Base-by-base conservation (phyloP, 35 echinoderm and acorn worm genomes). In the Heliocidaris tuberculata region DNA sequence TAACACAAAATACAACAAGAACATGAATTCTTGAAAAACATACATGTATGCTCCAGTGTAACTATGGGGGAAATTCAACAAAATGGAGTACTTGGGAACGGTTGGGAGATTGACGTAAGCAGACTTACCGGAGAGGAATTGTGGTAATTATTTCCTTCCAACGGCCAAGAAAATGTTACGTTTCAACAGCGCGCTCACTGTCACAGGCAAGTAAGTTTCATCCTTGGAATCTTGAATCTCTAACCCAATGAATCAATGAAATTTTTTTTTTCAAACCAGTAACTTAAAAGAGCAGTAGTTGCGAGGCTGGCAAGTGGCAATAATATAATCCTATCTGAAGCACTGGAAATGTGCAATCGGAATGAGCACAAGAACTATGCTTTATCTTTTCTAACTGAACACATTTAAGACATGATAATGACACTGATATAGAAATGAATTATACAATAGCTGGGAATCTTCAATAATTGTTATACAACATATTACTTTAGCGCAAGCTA, bases 121-220 rank as follows among this genome's bases (percentile, higher is more conserved):
- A 78, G 31, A 89, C 87, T 89, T 89, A 89, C 87, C 87, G 87
- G 87, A 89, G 87, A 89, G 87, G 47, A 89, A 89, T 89, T 89
- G 87, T 89, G 87, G 47, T 48, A 89, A 89, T 89, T 32, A 89
- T 32, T 89, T 89, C 87, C 87, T 89, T 89, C 31, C 87, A 78
- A 78, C 21, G 65, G 65, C 65, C 65, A 78, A 78, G 65, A 78
- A n/a, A 78, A 78, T 78, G 65, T 78, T 78, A 78, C 65, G 65
- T 78, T 56, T 78, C 65, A 8, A 78, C 65, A n/a, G 65, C 65
- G 27, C 65, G 65, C 27, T 78, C 65, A 78, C 65, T 78, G 65
- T 19, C 65, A n/a, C 65, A 8, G 65, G 65, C 65, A 78, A 78
- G 21, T 78, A 78, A 21, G 15, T 78, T 78, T 78, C 65, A 78